Evolutionary conservation across 2,888 invertebrate species (phyloP).

Genomic region (Fragum whitleyi): DNA sequence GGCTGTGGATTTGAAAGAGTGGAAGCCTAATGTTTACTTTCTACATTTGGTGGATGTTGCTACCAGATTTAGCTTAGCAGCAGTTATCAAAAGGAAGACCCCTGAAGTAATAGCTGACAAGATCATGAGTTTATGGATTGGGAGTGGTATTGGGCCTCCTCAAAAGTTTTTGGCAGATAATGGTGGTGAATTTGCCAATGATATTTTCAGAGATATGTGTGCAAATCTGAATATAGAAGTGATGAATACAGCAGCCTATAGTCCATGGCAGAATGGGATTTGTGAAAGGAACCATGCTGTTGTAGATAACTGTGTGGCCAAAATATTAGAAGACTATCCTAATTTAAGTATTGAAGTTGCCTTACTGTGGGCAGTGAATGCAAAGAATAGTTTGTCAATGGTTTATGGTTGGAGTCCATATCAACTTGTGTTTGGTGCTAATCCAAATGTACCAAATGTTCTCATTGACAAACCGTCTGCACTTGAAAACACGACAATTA

Average conservation of each 20-base stretch:
- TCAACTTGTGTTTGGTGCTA: constrained; percentile 48
- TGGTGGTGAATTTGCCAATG: constrained; percentile 56
- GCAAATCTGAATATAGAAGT: constrained; percentile 44
- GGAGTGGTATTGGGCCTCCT: constrained; percentile 39
- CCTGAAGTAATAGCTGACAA: constrained; percentile 42
- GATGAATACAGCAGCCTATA: constrained; percentile 42
- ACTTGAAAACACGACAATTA: constrained; percentile 37
- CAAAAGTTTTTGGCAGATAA: constrained; percentile 45
- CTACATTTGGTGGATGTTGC: constrained; percentile 52
- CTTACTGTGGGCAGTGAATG: constrained; percentile 45
- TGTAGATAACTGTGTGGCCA: constrained; percentile 41
- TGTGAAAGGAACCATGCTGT: constrained; percentile 49
- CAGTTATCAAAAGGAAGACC: constrained; percentile 41
- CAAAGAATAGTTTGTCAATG: constrained; percentile 47
- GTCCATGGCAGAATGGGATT: constrained; percentile 53
- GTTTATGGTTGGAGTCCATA: constrained; percentile 52
- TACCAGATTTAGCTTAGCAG: constrained; percentile 49
- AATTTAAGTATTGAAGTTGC: constrained; percentile 35
- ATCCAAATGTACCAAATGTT: constrained; percentile 49
- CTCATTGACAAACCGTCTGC: constrained; percentile 34
- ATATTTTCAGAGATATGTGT: constrained; percentile 47
- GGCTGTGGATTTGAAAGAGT: constrained; percentile 27
- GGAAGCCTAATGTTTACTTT: constrained; percentile 33
- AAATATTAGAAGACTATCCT: constrained; percentile 30
- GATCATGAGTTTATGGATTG: constrained; percentile 47